Evolutionary conservation across 2,797 vertebrate species (phyloP), one percentile per base, ranked within the genome.

Genomic region (Phrynocephalus guinanensis): DNA sequence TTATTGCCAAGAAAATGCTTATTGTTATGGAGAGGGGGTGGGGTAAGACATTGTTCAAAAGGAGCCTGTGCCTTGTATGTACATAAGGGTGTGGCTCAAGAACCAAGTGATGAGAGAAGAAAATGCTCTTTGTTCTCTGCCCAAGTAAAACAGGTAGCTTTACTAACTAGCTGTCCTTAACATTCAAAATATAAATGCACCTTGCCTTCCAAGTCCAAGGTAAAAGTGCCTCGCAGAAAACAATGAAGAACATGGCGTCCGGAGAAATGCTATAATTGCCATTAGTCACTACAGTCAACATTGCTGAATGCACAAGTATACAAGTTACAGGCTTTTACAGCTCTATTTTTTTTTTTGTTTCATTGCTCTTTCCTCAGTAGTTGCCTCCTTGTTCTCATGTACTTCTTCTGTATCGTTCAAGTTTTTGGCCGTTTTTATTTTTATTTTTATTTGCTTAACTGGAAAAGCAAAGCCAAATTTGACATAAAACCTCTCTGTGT

Each of bases 71-170:
- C 91, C 94, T 88, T 79, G 83, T 86, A 79, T 56, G 91, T 87
- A 91, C 0, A 8, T 3, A 75, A 84, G 92, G 90, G 92, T 92
- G 89, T 92, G 94, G 92, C 90, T 94, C 89, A 9, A 91, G 88
- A 87, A 80, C 87, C 86, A 91, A 93, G 90, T 79, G 86, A 93
- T 86, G 75, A 83, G 88, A 91, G 92, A 89, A 93, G 94, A 73
- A 92, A 92, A 88, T 70, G 76, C 89, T 94, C 91, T 95, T 94
- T 94, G 92, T 94, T 92, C 91, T 89, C 66, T 79, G 85, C 80
- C 91, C 88, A 90, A 90, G 86, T 44, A 52, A 82, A 33, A 84
- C 85, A 88, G 72, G 94, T 93, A 75, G 84, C 87, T 72, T 79
- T 90, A 89, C 89, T 72, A 92, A 94, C 88, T 92, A 63, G 87